Conservation (phyloP, 2,797 vertebrate genomes). For the Nannoperca obscura region DNA sequence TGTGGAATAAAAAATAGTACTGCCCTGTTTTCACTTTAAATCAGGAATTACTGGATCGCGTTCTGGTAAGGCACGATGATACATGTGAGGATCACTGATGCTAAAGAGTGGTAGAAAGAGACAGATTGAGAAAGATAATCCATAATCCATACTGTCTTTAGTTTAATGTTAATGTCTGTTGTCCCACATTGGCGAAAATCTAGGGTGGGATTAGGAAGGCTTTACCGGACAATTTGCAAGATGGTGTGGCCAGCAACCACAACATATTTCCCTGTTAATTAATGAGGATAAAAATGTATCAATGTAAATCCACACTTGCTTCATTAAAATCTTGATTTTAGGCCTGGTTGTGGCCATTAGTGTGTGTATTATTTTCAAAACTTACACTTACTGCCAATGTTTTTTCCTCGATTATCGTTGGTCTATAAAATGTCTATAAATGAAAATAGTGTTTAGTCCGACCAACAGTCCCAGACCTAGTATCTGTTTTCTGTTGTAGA, state of each 20-base stretch:
- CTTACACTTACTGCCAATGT: neutral
- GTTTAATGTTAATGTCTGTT: conserved; percentile 43
- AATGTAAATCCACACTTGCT: conserved; percentile 39
- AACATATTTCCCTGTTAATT: conserved; percentile 46
- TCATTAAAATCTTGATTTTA: conserved; percentile 16
- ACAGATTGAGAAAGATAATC: conserved; percentile 48
- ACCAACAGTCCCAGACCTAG: neutral
- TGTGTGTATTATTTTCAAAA: neutral
- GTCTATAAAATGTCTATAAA: neutral
- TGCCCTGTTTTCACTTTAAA: conserved; percentile 52
- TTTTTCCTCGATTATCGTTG: neutral
- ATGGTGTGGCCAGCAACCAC: conserved; percentile 29
- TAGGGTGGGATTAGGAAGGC: conserved; percentile 55
- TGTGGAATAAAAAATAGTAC: conserved; percentile 32
- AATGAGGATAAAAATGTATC: conserved; percentile 33
- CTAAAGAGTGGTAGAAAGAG: conserved; percentile 16
- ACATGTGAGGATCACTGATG: conserved; percentile 15
- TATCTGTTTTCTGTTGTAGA: no score
- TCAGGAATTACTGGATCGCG: conserved; percentile 29
- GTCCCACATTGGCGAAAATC: conserved; percentile 42
- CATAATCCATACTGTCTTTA: conserved; percentile 40
- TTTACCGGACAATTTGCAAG: conserved; percentile 60
- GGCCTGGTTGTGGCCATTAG: neutral
- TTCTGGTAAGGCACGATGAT: conserved; percentile 29
- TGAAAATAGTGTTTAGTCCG: neutral